phyloP scores from a whole-genome alignment of 2,888 invertebrate species.

The Diaprepes abbreviatus region DNA sequence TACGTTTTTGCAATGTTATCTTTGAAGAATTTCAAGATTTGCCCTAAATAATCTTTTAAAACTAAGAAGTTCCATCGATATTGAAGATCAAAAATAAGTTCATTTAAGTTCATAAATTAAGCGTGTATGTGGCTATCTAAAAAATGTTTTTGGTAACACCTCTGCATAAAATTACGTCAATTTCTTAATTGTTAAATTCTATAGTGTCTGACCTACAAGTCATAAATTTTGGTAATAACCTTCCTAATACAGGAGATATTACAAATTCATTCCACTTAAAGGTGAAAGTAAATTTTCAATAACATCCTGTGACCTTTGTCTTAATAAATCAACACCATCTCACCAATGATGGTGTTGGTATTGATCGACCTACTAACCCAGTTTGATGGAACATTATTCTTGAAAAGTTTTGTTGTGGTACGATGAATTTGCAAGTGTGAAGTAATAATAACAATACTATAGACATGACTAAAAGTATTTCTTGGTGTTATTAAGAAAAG shows the following conservation, averaged over 20 bases:
- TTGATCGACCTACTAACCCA: slow-evolving; percentile 25
- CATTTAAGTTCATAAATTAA: no score
- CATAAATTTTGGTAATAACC: not conserved
- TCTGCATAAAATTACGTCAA: not conserved
- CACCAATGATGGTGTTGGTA: slow-evolving; percentile 9
- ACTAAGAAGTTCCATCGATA: no score
- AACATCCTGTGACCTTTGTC: slow-evolving; percentile 19
- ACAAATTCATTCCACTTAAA: not conserved
- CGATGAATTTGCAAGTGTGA: not conserved
- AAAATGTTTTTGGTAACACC: no score
- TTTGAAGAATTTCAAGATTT: no score
- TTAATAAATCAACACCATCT: slow-evolving; percentile 22
- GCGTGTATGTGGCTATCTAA: no score
- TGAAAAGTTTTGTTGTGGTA: not conserved
- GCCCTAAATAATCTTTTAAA: no score
- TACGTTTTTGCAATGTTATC: no score
- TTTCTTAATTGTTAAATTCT: not conserved
- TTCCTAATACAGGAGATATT: slow-evolving; percentile 7
- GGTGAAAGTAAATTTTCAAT: slow-evolving; percentile 31
- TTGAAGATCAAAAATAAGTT: no score
- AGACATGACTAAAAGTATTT: no score
- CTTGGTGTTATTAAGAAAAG: no score
- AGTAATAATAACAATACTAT: not conserved
- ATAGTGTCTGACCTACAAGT: not conserved
- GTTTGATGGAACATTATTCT: not conserved